phyloP scores from a whole-genome alignment of 2,888 invertebrate genomes.

The Clepsis dumicolana region DNA sequence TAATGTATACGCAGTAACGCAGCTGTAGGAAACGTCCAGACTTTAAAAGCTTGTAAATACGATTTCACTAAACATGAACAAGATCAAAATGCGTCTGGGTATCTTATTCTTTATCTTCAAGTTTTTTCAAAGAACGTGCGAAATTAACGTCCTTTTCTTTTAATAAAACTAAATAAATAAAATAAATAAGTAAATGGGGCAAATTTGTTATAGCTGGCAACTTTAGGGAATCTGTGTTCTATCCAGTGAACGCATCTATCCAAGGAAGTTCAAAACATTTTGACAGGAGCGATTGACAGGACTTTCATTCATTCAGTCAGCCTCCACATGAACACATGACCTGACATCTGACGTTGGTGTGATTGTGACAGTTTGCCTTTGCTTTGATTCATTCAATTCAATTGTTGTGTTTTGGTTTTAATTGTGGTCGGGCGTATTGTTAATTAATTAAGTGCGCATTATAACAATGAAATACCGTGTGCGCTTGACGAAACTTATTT shows the following conservation, averaged over 20 bases:
- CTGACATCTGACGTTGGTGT: no score
- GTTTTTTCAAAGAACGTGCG: no score
- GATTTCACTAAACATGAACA: no score
- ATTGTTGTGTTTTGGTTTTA: constrained; percentile 34
- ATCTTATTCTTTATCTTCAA: neutral
- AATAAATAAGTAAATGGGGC: no score
- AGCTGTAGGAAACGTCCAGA: neutral
- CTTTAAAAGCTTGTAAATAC: no score
- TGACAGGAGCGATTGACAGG: neutral
- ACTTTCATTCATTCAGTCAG: neutral
- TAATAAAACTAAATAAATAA: no score
- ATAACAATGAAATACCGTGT: constrained; percentile 30
- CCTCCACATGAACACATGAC: no score
- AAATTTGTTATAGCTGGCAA: constrained; percentile 16
- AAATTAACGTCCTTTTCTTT: no score
- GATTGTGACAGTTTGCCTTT: neutral
- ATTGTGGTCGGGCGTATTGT: constrained; percentile 10
- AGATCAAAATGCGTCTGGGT: no score
- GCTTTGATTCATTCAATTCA: constrained; percentile 5
- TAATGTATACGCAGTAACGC: no score
- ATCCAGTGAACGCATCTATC: no score
- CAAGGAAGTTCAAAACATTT: neutral
- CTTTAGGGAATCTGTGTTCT: neutral
- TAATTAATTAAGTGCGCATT: constrained; percentile 28
- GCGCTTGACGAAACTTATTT: constrained; percentile 25